Percentiles rank a stretch among this genome's conserved stretches.
Evolutionary conservation across 2,888 invertebrate genomes (phyloP).

Genomic region (Caenorhabditis imperialis): DNA sequence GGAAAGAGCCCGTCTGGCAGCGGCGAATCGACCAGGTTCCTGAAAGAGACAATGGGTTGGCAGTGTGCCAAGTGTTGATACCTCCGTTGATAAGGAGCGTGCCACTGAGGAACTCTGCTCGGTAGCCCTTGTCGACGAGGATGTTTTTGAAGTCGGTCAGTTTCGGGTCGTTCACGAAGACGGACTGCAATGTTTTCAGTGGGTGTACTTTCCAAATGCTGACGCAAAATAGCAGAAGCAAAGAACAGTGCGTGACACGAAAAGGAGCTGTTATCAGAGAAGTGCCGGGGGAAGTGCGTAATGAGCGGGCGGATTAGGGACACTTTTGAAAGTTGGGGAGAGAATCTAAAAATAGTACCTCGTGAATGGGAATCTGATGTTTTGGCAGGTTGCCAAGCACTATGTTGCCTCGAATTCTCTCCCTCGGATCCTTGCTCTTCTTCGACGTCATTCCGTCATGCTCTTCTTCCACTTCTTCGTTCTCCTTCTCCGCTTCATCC

Average conservation of each 20-base stretch:
- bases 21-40: constrained; percentile 90
- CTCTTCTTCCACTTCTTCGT: background rate
- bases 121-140: constrained; percentile 77
- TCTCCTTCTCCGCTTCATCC: constrained; percentile 14
- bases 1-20: constrained; percentile 92
- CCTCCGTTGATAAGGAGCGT: constrained; percentile 89
- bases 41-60: constrained; percentile 27
- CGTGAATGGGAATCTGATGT: constrained; percentile 78
- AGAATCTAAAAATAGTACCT: too few species aligned
- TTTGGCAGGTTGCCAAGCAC: constrained; percentile 71
- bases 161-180: constrained; percentile 93
- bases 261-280: constrained; percentile 2
- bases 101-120: constrained; percentile 88
- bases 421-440: background rate
- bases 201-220: constrained; percentile 10
- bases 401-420: constrained; percentile 62
- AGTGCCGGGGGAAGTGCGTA: constrained; percentile 2
- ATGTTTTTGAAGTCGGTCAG: constrained; percentile 90
- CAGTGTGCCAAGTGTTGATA: constrained; percentile 6
- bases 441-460: constrained; percentile 12
- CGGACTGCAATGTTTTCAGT: constrained; percentile 82
- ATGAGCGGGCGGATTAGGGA: constrained; percentile 5
- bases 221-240: constrained; percentile 23
- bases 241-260: constrained; percentile 10
- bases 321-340: too few species aligned